These are phyloP conservation scores for Drosophila barbarae DNA, from an alignment of 2,888 invertebrate species.

Conservation along the genomic window DNA sequence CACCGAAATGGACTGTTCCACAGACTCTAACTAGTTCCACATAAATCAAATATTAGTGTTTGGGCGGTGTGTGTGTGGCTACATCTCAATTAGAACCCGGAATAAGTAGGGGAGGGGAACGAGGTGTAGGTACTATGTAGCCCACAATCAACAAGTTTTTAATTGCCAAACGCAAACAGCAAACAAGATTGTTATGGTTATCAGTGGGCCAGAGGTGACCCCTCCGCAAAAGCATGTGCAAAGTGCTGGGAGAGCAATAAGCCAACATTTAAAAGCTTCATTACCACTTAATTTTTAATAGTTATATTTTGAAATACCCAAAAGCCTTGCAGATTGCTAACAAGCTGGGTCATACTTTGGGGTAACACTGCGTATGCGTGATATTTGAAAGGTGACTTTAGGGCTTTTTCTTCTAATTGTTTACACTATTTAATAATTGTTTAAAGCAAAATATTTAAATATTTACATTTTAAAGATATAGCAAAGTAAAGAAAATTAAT, in stretches of 20 bases:
- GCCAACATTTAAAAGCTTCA: conserved; percentile 1
- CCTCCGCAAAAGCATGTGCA: conserved; percentile 1
- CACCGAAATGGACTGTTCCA: conserved; percentile 8
- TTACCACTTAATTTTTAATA: conserved; percentile 5
- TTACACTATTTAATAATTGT: not conserved
- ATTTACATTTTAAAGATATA: not conserved
- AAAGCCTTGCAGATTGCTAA: conserved; percentile 2
- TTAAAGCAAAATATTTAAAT: not conserved
- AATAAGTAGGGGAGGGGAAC: not conserved
- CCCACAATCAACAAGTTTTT: conserved; percentile 71
- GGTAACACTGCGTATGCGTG: conserved; percentile 6
- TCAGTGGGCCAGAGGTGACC: conserved; percentile 43
- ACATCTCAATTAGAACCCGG: conserved; percentile 22
- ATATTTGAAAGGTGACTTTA: not conserved
- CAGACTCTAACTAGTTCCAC: conserved; percentile 11
- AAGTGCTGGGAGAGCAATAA: not conserved
- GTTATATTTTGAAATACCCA: not conserved
- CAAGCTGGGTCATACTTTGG: not conserved
- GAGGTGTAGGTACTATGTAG: conserved; percentile 3
- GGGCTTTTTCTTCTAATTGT: too few species aligned
- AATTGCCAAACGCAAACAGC: conserved; percentile 52
- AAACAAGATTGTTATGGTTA: conserved; percentile 51
- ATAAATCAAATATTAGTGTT: conserved; percentile 56
- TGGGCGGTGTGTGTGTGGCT: conserved; percentile 32
- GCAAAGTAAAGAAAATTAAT: too few species aligned